A percentile compares a stretch with the other conserved stretches of the same genome.
Evolutionary conservation across 2,888 invertebrate species (phyloP).

Genomic region (Drosophila borborema): DNA sequence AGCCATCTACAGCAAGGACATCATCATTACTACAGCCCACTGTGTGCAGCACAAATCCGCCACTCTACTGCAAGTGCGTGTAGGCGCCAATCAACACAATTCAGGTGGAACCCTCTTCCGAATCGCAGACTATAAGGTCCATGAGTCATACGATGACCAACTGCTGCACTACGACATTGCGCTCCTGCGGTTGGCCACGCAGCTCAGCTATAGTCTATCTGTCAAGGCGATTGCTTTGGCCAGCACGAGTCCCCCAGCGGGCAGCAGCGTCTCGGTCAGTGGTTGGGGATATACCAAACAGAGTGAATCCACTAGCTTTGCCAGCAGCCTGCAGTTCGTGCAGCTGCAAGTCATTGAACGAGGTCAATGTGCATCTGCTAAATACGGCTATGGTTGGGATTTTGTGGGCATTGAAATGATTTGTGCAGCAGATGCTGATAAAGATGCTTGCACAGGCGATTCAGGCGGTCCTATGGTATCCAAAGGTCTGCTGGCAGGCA

Average conservation of each 20-base stretch:
- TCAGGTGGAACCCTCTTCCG: constrained; percentile 63
- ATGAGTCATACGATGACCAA: constrained; percentile 52
- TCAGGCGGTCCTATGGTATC: constrained; percentile 75
- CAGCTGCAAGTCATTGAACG: constrained; percentile 59
- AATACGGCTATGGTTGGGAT: constrained; percentile 69
- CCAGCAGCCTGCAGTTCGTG: constrained; percentile 50
- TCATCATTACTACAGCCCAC: constrained; percentile 86
- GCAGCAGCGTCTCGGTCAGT: constrained; percentile 53
- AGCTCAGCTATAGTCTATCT: constrained; percentile 48
- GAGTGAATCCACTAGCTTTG: constrained; percentile 20
- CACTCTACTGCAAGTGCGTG: constrained; percentile 84
- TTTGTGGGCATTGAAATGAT: constrained; percentile 63
- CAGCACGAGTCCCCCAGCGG: constrained; percentile 44
- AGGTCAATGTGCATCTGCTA: constrained; percentile 50
- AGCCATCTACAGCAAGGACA: constrained; percentile 85
- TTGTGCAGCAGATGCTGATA: constrained; percentile 50
- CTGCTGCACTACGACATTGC: constrained; percentile 86
- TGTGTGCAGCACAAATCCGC: constrained; percentile 49
- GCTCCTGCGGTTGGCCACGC: constrained; percentile 79
- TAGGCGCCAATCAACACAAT: constrained; percentile 85
- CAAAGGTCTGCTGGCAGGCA: constrained; percentile 65
- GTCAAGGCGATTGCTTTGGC: constrained; percentile 66
- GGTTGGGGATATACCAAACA: constrained; percentile 72
- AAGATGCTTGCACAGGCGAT: constrained; percentile 84
- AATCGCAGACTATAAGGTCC: constrained; percentile 51